These are phyloP conservation scores for Morpho deidamia DNA, from an alignment of 2,888 invertebrate genomes.

Conservation along the genomic window DNA sequence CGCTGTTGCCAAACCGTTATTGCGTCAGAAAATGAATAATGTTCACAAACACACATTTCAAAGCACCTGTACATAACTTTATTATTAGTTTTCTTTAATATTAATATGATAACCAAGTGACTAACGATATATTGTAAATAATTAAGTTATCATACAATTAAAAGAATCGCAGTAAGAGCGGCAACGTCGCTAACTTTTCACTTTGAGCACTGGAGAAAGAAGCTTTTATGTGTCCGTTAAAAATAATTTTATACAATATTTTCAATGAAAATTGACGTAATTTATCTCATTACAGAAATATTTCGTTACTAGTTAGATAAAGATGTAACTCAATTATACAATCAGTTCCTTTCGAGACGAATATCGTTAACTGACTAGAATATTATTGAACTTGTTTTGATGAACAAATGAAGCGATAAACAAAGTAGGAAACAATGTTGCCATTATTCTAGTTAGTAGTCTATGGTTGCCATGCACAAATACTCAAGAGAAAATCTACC, in stretches of 20 bases:
- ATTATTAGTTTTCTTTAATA: slow-evolving; percentile 30
- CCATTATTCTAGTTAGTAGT: no score
- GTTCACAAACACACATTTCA: slow-evolving; percentile 69
- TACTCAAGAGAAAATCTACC: slow-evolving; percentile 29
- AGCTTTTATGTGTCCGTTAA: slow-evolving; percentile 10
- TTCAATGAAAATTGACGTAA: background rate
- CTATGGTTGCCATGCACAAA: background rate
- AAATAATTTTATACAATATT: background rate
- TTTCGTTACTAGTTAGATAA: background rate
- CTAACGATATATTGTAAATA: background rate
- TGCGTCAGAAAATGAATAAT: slow-evolving; percentile 69
- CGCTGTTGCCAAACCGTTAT: slow-evolving; percentile 73
- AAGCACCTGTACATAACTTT: slow-evolving; percentile 57
- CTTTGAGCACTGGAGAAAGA: slow-evolving; percentile 49
- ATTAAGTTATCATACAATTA: slow-evolving; percentile 8
- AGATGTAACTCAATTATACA: slow-evolving; percentile 1
- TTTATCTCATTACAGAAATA: background rate
- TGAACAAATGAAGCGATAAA: slow-evolving; percentile 41
- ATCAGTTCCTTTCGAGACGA: slow-evolving; percentile 8
- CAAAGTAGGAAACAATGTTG: slow-evolving; percentile 55
- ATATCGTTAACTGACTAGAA: slow-evolving; percentile 35
- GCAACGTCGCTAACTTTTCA: slow-evolving; percentile 60
- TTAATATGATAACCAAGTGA: background rate
- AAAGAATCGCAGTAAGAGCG: slow-evolving; percentile 46
- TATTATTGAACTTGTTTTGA: slow-evolving; percentile 46